Evolutionary conservation across 2,113 vertebrate species (phyloP), one percentile per base, ranked within the genome.

Genomic region (Gymnarchus niloticus): DNA sequence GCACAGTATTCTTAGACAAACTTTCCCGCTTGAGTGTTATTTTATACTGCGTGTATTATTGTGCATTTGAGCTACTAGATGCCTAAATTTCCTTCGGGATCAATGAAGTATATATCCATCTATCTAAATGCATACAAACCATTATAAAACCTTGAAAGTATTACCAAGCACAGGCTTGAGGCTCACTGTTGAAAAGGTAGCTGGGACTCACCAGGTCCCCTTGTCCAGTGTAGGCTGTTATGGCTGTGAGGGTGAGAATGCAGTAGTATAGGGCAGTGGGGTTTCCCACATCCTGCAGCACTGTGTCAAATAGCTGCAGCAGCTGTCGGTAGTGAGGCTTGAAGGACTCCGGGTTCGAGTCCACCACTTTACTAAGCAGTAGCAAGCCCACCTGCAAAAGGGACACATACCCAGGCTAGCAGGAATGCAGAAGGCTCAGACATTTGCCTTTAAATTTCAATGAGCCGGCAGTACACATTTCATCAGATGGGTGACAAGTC

Each of bases 331-430:
- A 95, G 87, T 97, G 94, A 33, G 93, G 93, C 2, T 91, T 92
- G 89, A 97, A 97, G 51, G 93, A 87, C 78, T 96, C 94, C 0
- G 96, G 95, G 83, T 93, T 95, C 3, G 95, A 94, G 5, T 96
- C 94, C 56, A 97, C 87, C 54, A 97, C 94, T 49, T 95, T 96
- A 84, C 95, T 95, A 33, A 97, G 91, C 85, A 97, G 90, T 89
- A 97, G 88, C 82, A 97, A 91, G 17, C 96, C 96, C 85, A 96
- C 89, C 97, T 97, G 84, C 6, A 6, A 46, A 46, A 14, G 3
- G 82, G 49, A 49, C 25, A n/a, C 25, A 4, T 33, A 51, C 51
- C 1, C 17, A 41, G 33, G 14, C 0, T 12, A 41, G 65, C 65
- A n/a, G n/a, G n/a, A n/a, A n/a, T n/a, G n/a, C n/a, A n/a, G n/a